phyloP scores from a whole-genome alignment of 2,888 invertebrate genomes.

The Resseliella maxima region DNA sequence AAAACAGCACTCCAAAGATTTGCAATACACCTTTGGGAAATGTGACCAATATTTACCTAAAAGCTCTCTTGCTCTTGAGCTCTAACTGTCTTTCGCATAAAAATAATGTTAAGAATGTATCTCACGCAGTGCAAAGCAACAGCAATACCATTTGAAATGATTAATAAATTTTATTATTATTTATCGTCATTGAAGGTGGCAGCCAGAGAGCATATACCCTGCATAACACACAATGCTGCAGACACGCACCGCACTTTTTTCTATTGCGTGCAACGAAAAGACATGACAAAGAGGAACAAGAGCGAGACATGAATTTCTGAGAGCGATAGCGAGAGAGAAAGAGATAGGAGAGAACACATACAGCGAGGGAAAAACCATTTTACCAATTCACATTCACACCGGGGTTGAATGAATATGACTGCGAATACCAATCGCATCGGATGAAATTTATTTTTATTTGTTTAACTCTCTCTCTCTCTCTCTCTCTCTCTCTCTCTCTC shows the following conservation, averaged over 20 bases:
- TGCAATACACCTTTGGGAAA: constrained; percentile 52
- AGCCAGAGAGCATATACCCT: not conserved
- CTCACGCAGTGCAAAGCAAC: constrained; percentile 27
- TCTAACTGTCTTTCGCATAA: constrained; percentile 53
- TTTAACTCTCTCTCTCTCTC: not conserved
- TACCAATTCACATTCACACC: constrained; percentile 33
- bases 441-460: constrained; percentile 51
- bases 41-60: constrained; percentile 55
- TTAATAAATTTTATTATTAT: constrained; percentile 55
- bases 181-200: constrained; percentile 45
- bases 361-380: not conserved
- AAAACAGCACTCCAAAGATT: constrained; percentile 34
- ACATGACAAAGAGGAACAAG: too few species aligned
- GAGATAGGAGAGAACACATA: not conserved
- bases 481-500: not conserved
- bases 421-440: constrained; percentile 49
- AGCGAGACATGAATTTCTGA: too few species aligned
- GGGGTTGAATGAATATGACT: constrained; percentile 31
- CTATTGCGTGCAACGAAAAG: too few species aligned
- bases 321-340: not conserved
- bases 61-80: constrained; percentile 43
- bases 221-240: not conserved
- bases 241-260: too few species aligned
- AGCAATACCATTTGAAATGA: constrained; percentile 33
- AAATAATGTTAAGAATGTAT: constrained; percentile 43